These are phyloP conservation scores for Megalonaias nervosa DNA, from an alignment of 1,140 invertebrate species.

Conservation along the genomic window DNA sequence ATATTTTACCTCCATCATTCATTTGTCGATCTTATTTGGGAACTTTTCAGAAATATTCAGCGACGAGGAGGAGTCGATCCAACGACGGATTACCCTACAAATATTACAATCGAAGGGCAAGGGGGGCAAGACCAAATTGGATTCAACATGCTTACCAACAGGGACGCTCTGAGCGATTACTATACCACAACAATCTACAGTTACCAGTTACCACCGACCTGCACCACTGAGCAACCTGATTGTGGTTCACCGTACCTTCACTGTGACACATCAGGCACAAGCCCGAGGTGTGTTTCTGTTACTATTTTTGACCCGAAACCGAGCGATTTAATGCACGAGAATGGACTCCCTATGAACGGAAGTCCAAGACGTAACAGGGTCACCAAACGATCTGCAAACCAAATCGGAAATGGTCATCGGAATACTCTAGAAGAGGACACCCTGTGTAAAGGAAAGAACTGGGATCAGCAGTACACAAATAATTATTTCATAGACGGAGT, in stretches of 20 bases:
- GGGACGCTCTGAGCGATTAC: slow-evolving; percentile 51
- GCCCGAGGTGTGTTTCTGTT: slow-evolving; percentile 38
- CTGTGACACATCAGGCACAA: slow-evolving; percentile 37
- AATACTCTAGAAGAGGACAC: neutral
- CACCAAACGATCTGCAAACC: neutral
- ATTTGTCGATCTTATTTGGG: slow-evolving; percentile 51
- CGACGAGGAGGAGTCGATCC: slow-evolving; percentile 41
- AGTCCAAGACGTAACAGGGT: neutral
- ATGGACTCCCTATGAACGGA: neutral
- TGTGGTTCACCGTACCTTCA: slow-evolving; percentile 51
- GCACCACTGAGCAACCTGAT: slow-evolving; percentile 39
- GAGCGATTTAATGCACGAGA: slow-evolving; percentile 15
- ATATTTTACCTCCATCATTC: slow-evolving; percentile 48
- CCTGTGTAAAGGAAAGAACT: slow-evolving; percentile 2
- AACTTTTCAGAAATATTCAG: slow-evolving; percentile 45
- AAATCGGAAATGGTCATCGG: neutral
- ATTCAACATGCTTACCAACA: slow-evolving; percentile 53
- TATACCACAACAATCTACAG: slow-evolving; percentile 49
- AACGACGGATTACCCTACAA: slow-evolving; percentile 45
- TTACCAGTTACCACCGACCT: slow-evolving; percentile 55
- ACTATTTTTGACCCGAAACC: slow-evolving; percentile 20
- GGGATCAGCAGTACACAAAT: slow-evolving; percentile 31
- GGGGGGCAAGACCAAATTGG: slow-evolving; percentile 38
- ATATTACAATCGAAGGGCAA: slow-evolving; percentile 32
- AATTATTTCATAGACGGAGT: slow-evolving; percentile 51